Evolutionary conservation across 1,140 invertebrate species (phyloP), one percentile per base, ranked within the genome.

Genomic region (Diabrotica undecimpunctata): DNA sequence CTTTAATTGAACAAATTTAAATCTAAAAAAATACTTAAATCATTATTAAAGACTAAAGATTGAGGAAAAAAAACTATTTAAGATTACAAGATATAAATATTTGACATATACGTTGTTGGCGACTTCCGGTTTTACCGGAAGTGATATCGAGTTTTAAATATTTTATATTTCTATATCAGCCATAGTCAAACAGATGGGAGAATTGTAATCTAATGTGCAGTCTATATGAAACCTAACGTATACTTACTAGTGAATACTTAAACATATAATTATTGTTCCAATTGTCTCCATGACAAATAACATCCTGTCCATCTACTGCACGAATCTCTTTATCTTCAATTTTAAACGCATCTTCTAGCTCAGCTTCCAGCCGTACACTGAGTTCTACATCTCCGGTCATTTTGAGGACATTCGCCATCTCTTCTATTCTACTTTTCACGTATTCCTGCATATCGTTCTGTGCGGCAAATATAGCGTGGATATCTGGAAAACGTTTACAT

Each of bases 231-330:
- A 25, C 25, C 25, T 4, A 25, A 25, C 1, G 25, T 25, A 25
- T 25, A 25, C 25, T 25, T 25, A 25, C 25, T 25, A n/a, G n/a
- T n/a, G 25, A 25, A 57, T 66, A 70, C 60, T 64, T 62, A 56
- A 68, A 74, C 54, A 74, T 36, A 53, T 73, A 72, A 61, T 74
- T 74, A 53, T 72, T 74, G 53, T 65, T 72, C 73, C 73, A 74
- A 64, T 65, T 67, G 54, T 74, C 73, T 7, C 73, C 70, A 66
- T 74, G 73, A 4, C 51, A 52, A 12, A 74, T 62, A 25, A 73
- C 73, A 14, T 52, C 10, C 39, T 54, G 35, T 13, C 51, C 37
- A 46, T 70, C 69, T 7, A 61, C 50, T 10, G n/a, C 51, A 12
- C 46, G 53, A 51, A 70, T 61, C 36, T 71, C 54, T 10, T 69